phyloP scores from a whole-genome alignment of 2,797 vertebrate species.

The Esox lucius region DNA sequence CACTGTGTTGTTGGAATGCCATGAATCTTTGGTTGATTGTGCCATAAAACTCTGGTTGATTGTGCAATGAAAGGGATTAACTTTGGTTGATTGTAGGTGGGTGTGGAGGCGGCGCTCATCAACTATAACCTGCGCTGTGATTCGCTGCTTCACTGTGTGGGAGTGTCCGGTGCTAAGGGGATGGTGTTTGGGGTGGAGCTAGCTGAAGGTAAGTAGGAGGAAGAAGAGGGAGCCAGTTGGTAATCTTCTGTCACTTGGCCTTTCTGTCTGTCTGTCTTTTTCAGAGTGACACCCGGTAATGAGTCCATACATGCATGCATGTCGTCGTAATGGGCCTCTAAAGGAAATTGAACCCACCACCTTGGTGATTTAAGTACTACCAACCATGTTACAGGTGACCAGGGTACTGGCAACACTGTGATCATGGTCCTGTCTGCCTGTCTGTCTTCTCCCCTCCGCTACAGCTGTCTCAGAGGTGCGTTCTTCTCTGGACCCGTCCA shows the following conservation, averaged over 20 bases:
- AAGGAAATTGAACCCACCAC: no score
- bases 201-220: slow-evolving; percentile 80
- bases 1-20: no score
- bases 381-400: no score
- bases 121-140: slow-evolving; percentile 87
- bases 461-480: slow-evolving; percentile 83
- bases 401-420: no score
- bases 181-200: slow-evolving; percentile 87
- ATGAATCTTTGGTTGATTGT: no score
- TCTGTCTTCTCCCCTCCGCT: neutral
- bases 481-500: slow-evolving; percentile 75
- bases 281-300: neutral
- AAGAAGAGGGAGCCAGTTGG: slow-evolving; percentile 63
- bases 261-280: neutral
- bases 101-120: slow-evolving; percentile 86
- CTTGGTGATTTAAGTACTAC: no score
- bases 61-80: no score
- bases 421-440: neutral
- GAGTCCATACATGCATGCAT: no score
- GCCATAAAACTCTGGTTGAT: no score
- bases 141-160: slow-evolving; percentile 83
- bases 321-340: no score
- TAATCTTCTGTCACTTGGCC: no score
- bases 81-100: slow-evolving; percentile 39
- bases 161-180: slow-evolving; percentile 77